Evolutionary conservation across 2,888 invertebrate species (phyloP).

Genomic region (Cheilosia vernalis): DNA sequence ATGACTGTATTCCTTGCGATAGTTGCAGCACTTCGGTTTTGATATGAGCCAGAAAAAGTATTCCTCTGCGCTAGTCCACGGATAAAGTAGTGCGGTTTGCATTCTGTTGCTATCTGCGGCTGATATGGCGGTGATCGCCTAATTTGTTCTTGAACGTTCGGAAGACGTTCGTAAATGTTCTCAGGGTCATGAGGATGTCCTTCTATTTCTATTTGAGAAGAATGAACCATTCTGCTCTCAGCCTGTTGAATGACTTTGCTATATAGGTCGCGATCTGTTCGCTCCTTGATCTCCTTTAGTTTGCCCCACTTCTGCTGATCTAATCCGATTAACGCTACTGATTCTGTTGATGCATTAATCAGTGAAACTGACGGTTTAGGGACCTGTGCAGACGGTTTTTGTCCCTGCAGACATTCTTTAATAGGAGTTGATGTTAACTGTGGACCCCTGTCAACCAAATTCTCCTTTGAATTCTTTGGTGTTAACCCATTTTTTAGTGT

Average conservation of each 20-base stretch:
- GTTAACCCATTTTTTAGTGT: constrained; percentile 67
- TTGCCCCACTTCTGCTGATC: constrained; percentile 81
- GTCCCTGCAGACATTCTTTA: constrained; percentile 47
- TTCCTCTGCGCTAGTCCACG: constrained; percentile 81
- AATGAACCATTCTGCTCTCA: constrained; percentile 48
- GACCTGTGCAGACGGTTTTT: constrained; percentile 48
- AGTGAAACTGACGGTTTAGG: constrained; percentile 52
- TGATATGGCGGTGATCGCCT: constrained; percentile 62
- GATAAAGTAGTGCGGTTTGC: constrained; percentile 77
- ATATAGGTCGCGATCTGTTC: constrained; percentile 81
- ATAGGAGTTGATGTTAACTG: constrained; percentile 78
- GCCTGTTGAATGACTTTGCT: constrained; percentile 80
- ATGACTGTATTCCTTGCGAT: constrained; percentile 77
- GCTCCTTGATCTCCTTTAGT: constrained; percentile 81
- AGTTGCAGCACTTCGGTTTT: constrained; percentile 79
- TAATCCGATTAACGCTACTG: constrained; percentile 67
- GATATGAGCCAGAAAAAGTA: constrained; percentile 80
- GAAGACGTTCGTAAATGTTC: constrained; percentile 80
- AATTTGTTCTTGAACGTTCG: constrained; percentile 65
- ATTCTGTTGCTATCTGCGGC: constrained; percentile 74
- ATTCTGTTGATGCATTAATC: constrained; percentile 57
- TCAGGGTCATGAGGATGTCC: constrained; percentile 75
- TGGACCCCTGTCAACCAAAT: constrained; percentile 77
- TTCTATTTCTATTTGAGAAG: constrained; percentile 4
- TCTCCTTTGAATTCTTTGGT: constrained; percentile 76